phyloP scores from a whole-genome alignment of 1,140 invertebrate genomes.

The Phymorhynchus buccinoides region DNA sequence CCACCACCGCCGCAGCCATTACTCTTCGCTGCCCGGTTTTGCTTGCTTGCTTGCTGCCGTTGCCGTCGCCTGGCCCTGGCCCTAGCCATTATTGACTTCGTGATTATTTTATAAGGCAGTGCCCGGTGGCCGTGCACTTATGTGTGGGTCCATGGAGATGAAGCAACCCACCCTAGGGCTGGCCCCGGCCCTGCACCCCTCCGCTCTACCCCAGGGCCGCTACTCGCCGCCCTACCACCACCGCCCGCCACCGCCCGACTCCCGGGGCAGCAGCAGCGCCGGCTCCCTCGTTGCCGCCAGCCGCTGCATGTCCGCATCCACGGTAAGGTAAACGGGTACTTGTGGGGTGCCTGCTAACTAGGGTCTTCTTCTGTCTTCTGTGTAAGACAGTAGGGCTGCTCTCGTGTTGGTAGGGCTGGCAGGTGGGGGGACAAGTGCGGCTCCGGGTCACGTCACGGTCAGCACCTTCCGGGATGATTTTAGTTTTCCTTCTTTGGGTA shows the following conservation, averaged over 20 bases:
- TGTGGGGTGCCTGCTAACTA: no score
- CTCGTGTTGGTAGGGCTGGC: no score
- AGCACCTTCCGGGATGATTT: no score
- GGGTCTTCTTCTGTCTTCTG: no score
- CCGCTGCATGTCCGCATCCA: constrained; percentile 58
- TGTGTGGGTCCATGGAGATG: constrained; percentile 44
- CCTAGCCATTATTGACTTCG: constrained; percentile 24
- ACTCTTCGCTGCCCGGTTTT: no score
- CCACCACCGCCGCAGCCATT: not conserved
- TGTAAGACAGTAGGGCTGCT: no score
- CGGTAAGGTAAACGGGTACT: no score
- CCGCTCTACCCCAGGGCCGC: constrained; percentile 55
- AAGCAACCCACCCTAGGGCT: constrained; percentile 53
- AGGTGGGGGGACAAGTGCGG: no score
- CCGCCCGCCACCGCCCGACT: constrained; percentile 61
- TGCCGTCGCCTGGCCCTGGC: not conserved
- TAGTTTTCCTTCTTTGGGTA: no score
- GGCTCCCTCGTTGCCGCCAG: constrained; percentile 50
- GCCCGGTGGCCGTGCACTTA: constrained; percentile 11
- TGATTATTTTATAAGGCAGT: constrained; percentile 41
- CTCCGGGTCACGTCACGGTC: no score
- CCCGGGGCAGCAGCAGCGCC: constrained; percentile 20
- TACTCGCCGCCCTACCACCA: constrained; percentile 62
- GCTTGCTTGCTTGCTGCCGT: not conserved
- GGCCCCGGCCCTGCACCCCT: constrained; percentile 56